Evolutionary conservation across 2,113 vertebrate genomes (phyloP).

Genomic region (Labeo rohita): DNA sequence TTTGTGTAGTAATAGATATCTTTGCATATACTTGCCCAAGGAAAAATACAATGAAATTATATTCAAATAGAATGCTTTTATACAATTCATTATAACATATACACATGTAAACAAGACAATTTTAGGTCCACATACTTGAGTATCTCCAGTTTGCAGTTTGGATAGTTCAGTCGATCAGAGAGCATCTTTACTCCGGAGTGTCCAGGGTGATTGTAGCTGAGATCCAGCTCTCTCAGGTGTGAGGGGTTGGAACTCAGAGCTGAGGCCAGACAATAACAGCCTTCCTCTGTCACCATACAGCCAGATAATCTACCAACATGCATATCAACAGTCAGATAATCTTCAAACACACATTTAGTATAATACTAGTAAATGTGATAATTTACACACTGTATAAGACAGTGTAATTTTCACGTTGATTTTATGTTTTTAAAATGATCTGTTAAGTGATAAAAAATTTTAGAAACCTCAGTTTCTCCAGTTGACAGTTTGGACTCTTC

Average conservation of each 20-base stretch:
- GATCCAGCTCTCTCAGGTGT: neutral
- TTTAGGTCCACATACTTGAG: neutral
- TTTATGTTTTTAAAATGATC: neutral
- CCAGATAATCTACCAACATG: neutral
- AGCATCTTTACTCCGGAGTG: neutral
- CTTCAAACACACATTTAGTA: neutral
- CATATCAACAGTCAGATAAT: neutral
- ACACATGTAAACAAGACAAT: neutral
- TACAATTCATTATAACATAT: neutral
- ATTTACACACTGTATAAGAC: neutral
- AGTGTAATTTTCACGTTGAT: neutral
- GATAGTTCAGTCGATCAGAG: neutral
- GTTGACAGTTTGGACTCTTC: slow-evolving; percentile 9
- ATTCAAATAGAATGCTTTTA: neutral
- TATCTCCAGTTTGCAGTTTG: neutral
- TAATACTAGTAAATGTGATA: neutral
- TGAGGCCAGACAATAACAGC: neutral
- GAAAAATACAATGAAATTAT: neutral
- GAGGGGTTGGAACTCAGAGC: neutral
- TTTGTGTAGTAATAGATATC: no score
- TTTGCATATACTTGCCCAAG: neutral
- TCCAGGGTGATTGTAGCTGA: slow-evolving; percentile 1
- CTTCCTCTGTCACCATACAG: slow-evolving; percentile 10
- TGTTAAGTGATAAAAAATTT: neutral
- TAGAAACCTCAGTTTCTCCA: slow-evolving; percentile 6